Evolutionary conservation across 2,888 invertebrate genomes (phyloP).

Genomic region (Campoplex capitator): DNA sequence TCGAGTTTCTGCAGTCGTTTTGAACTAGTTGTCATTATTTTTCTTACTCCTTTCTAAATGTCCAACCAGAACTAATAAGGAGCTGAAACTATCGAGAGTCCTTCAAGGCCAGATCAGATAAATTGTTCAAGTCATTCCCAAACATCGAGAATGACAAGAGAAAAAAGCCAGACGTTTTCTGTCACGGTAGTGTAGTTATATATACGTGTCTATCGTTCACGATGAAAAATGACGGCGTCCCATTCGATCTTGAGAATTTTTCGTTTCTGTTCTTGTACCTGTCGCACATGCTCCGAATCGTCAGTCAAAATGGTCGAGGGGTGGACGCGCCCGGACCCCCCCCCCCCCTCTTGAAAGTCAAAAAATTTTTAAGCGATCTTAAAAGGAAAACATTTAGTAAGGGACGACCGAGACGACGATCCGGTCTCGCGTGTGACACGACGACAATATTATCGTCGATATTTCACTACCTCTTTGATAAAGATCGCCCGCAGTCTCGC

Average conservation of each 20-base stretch:
- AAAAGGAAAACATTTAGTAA: not conserved
- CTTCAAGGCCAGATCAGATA: conserved; percentile 55
- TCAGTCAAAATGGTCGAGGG: conserved; percentile 61
- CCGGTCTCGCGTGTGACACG: conserved; percentile 69
- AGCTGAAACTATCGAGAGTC: conserved; percentile 15
- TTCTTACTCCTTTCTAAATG: conserved; percentile 2
- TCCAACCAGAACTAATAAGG: conserved; percentile 10
- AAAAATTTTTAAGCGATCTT: not conserved
- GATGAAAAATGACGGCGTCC: conserved; percentile 63
- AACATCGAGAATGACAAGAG: conserved; percentile 53
- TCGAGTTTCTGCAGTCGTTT: not conserved
- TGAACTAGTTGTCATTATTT: conserved; percentile 39
- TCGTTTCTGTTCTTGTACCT: conserved; percentile 37
- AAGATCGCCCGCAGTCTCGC: conserved; percentile 51
- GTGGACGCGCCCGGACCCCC: not conserved
- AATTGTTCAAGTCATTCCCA: conserved; percentile 58
- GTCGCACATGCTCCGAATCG: conserved; percentile 51
- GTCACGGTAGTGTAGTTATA: not conserved
- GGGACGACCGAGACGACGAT: conserved; percentile 43
- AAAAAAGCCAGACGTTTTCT: conserved; percentile 14
- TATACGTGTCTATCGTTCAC: conserved; percentile 19
- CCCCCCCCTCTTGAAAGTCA: not conserved
- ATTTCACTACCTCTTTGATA: conserved; percentile 72
- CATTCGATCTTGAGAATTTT: conserved; percentile 52
- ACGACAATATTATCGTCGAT: conserved; percentile 73